A percentile compares a stretch with the other conserved stretches of the same genome.
Evolutionary conservation across 2,888 invertebrate species (phyloP).

Genomic region (Agonopterix subpropinquella): DNA sequence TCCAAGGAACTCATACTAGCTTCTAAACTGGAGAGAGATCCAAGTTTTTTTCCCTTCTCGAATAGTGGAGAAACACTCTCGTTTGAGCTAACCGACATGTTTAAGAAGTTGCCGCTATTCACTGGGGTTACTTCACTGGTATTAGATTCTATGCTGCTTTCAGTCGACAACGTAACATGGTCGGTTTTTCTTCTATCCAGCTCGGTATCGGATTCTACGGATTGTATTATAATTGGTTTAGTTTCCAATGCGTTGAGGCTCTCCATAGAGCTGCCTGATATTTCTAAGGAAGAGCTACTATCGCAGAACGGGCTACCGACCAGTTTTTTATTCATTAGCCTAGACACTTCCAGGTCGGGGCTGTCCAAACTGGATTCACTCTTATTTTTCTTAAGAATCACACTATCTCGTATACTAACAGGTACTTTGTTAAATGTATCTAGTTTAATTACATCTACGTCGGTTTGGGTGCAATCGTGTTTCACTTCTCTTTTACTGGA

Average conservation of each 20-base stretch:
- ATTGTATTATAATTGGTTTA: slow-evolving; percentile 35
- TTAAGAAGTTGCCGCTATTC: slow-evolving; percentile 44
- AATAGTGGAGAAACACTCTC: slow-evolving; percentile 69
- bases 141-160: slow-evolving; percentile 58
- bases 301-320: slow-evolving; percentile 58
- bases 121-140: slow-evolving; percentile 59
- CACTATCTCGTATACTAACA: slow-evolving; percentile 46
- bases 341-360: slow-evolving; percentile 68
- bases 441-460: slow-evolving; percentile 22
- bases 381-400: slow-evolving; percentile 69
- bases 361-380: slow-evolving; percentile 72
- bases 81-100: slow-evolving; percentile 63
- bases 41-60: slow-evolving; percentile 56
- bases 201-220: slow-evolving; percentile 31
- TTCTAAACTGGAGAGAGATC: slow-evolving; percentile 65
- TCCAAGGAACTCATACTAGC: slow-evolving; percentile 70
- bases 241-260: slow-evolving; percentile 53
- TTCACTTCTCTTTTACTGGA: slow-evolving; percentile 19
- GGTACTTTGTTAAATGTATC: slow-evolving; percentile 46
- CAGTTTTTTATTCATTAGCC: slow-evolving; percentile 57
- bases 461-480: slow-evolving; percentile 32
- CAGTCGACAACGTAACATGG: slow-evolving; percentile 41
- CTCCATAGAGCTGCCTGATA: slow-evolving; percentile 69
- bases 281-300: slow-evolving; percentile 64
- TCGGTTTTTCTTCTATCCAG: slow-evolving; percentile 52